A percentile compares a stretch with the other conserved stretches of the same genome.
Evolutionary conservation across 2,888 invertebrate species (phyloP).

Genomic region (Yponomeuta sedellus): DNA sequence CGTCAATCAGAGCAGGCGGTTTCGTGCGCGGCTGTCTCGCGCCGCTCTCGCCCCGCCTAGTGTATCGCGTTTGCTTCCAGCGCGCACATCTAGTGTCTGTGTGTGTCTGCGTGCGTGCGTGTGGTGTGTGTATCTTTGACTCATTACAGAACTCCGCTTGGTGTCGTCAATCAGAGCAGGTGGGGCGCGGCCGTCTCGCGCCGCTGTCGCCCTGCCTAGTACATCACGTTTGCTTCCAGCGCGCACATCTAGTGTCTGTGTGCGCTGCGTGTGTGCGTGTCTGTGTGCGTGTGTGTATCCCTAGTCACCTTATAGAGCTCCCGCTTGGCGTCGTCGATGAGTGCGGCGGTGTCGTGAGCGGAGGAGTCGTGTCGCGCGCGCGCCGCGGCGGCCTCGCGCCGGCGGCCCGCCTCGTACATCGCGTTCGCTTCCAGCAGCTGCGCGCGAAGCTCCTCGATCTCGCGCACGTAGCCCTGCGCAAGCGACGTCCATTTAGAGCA

Average conservation of each 20-base stretch:
- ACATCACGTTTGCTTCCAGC: slow-evolving; percentile 80
- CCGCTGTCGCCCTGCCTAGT: too few species aligned
- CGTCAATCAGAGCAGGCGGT: slow-evolving; percentile 75
- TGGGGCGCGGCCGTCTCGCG: too few species aligned
- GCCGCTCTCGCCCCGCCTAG: too few species aligned
- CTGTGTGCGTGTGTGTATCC: background rate
- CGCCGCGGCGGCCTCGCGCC: slow-evolving; percentile 48
- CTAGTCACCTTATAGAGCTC: slow-evolving; percentile 80
- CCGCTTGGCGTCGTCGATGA: slow-evolving; percentile 86
- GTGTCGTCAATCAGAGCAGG: background rate
- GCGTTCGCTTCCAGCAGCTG: slow-evolving; percentile 89
- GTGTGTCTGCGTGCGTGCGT: too few species aligned
- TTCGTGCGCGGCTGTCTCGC: slow-evolving; percentile 26
- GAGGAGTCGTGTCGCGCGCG: slow-evolving; percentile 50
- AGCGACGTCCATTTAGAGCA: background rate
- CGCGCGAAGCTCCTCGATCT: slow-evolving; percentile 93
- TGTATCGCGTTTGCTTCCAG: too few species aligned
- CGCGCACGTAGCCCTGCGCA: slow-evolving; percentile 85
- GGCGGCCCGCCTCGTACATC: slow-evolving; percentile 55
- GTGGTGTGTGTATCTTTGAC: too few species aligned
- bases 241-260: too few species aligned
- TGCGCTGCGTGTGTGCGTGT: too few species aligned
- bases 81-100: too few species aligned
- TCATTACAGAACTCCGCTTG: too few species aligned
- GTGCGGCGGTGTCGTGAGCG: slow-evolving; percentile 47